Evolutionary conservation across 2,888 invertebrate genomes (phyloP).

Genomic region (Lordiphosa andalusiaca): DNA sequence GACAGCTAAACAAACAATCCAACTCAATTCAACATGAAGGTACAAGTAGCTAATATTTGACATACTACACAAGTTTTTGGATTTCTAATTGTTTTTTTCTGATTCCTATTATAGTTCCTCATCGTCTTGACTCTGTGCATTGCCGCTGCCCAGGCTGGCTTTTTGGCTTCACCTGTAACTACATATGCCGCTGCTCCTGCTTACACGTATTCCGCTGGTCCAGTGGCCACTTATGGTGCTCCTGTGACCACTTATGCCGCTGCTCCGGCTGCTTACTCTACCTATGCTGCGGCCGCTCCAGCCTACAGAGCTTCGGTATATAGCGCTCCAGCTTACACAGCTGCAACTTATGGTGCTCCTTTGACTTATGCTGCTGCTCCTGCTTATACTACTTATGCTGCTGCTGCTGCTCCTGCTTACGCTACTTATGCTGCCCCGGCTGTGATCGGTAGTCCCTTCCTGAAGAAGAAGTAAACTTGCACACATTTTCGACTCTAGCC

Average conservation of each 20-base stretch:
- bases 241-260: constrained; percentile 44
- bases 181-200: constrained; percentile 48
- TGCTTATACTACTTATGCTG: constrained; percentile 51
- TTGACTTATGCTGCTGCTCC: constrained; percentile 40
- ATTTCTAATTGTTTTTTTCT: constrained; percentile 12
- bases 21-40: constrained; percentile 55
- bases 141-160: constrained; percentile 72
- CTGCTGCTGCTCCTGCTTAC: constrained; percentile 40
- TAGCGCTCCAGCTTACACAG: constrained; percentile 44
- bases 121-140: constrained; percentile 74
- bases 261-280: constrained; percentile 46
- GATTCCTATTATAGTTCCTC: constrained; percentile 56
- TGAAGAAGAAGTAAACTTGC: constrained; percentile 65
- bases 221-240: constrained; percentile 37
- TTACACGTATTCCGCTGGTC: constrained; percentile 46
- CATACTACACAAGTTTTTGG: background rate
- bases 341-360: constrained; percentile 20
- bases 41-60: constrained; percentile 21
- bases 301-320: constrained; percentile 49
- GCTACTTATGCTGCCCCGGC: constrained; percentile 60
- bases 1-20: constrained; percentile 34
- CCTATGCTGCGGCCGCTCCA: constrained; percentile 49
- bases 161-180: constrained; percentile 50
- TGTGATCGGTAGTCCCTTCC: constrained; percentile 50
- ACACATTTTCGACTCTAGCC: constrained; percentile 5